Base-by-base conservation (phyloP, 2,888 invertebrate genomes). In the Globia sparganii region DNA sequence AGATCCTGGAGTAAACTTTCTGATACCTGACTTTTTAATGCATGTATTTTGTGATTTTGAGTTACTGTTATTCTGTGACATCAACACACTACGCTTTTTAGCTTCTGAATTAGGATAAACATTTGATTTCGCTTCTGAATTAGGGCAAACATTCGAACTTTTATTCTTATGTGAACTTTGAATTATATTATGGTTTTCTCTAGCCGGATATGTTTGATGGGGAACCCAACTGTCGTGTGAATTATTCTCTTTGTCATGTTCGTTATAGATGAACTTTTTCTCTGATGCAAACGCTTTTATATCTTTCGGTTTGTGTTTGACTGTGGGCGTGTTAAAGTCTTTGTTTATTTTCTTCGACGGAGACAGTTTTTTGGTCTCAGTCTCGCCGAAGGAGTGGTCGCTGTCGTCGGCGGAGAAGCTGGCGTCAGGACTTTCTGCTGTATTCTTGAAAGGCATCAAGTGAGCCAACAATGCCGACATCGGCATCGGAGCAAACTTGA, bases 401-500 rank as follows among this genome's bases (percentile, higher is more conserved):
- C 95, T 96, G 1, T 95, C 96, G 68, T 95, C 95, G 28, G 88
- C 92, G 6, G 94, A 86, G 77, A 91, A 94, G 87, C 95, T 95
- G 25, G 91, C 88, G 59, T 95, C 94, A 3, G 92, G 92, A 65
- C 92, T 93, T 59, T 93, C 92, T 18, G 88, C 88, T 68, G 91
- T 86, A 56, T 91, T 89, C 81, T 94, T 92, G 68, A 96, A 83
- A 58, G 95, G 93, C 91, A 92, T 92, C 84, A 97, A 92, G 87
- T 94, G 94, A 2, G 96, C 96, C 31, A 96, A 87, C 86, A 97
- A 92, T 75, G 93, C 95, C 76, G 96, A 95, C 93, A 97, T 94
- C 25, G 96, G 96, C 95, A 96, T 94, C 25, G 97, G 96, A 59
- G 93, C 92, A 83, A 96, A 96, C 84, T 96, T 96, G 73, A 94